Conservation (phyloP, 2,888 invertebrate species). For the Omphaloscelis lunosa region DNA sequence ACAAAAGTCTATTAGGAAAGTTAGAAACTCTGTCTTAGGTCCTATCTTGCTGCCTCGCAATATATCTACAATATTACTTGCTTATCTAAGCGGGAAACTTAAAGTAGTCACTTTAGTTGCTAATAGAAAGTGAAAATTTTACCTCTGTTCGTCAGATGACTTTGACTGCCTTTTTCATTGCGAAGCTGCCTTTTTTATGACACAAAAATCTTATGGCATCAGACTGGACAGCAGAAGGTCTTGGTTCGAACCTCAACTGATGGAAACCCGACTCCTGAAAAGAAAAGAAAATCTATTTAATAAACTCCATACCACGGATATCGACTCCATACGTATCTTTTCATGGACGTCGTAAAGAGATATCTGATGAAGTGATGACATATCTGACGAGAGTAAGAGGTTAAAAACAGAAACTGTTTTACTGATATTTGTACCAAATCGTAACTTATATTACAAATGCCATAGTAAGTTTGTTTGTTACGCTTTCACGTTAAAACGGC, state of each 20-base stretch:
- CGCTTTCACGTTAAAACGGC: too few species aligned
- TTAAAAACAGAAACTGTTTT: background rate
- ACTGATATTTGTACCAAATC: too few species aligned
- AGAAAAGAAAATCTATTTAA: background rate
- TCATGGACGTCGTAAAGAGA: background rate
- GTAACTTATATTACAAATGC: too few species aligned
- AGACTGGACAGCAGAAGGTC: background rate
- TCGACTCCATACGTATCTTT: background rate
- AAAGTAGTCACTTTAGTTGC: slow-evolving; percentile 39
- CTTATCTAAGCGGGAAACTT: slow-evolving; percentile 39
- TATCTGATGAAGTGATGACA: too few species aligned
- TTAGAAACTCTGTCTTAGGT: slow-evolving; percentile 44
- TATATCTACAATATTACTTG: slow-evolving; percentile 50
- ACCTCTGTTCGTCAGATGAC: background rate
- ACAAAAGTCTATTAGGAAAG: slow-evolving; percentile 64
- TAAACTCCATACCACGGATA: background rate
- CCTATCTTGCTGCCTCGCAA: slow-evolving; percentile 32
- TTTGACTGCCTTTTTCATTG: background rate
- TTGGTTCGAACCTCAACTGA: background rate
- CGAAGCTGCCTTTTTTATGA: too few species aligned
- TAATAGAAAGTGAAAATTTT: slow-evolving; percentile 30
- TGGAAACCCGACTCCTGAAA: background rate
- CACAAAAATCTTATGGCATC: background rate
- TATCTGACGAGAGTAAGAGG: background rate
- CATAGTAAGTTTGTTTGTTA: too few species aligned